Base-by-base conservation (phyloP, 2,888 invertebrate species). In the Apamea anceps region DNA sequence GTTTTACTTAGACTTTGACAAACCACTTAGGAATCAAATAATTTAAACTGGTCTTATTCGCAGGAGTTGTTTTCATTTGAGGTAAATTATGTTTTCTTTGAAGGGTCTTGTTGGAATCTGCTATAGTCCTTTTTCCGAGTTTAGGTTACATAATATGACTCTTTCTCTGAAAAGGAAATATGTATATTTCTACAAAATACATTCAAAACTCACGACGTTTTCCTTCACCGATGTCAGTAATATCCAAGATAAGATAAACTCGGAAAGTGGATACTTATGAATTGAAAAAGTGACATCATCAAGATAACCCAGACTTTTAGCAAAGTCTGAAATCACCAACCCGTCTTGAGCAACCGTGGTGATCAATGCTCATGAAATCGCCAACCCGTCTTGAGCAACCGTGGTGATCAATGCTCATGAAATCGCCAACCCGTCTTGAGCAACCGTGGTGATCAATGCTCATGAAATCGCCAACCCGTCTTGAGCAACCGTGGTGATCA, bases 1-100 rank as follows among this genome's bases (percentile, higher is more conserved):
- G 13, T 71, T 81, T 73, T 32, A 0, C 62, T 71, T 2, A 74
- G 68, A 45, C 51, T 75, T 85, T 51, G n/a, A 70, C 25, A 51
- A 76, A 76, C 65, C 68, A 48, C 70, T 80, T 63, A 28, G 63
- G 51, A 73, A 75, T 67, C 74, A 42, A 62, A 45, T 79, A 63
- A 80, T 80, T 73, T 37, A 73, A 82, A 72, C 72, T 83, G 54
- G 8, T 65, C 18, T 28, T 32, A 48, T 21, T 74, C 48, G 18
- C 42, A 28, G 62, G 28, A 68, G 54, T 63, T n/a, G 28, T 62
- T 82, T 72, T 54, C 13, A 45, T 80, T 76, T 48, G 28, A 28
- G 12, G 10, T 25, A 68, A 45, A 37, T 62, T 28, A 37, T 67
- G 65, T 72, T 45, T 54, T 13, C 21, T 54, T 54, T 45, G 32